These are phyloP conservation scores for Acipenser oxyrinchus DNA, from an alignment of 2,797 vertebrate genomes.

Conservation along the genomic window DNA sequence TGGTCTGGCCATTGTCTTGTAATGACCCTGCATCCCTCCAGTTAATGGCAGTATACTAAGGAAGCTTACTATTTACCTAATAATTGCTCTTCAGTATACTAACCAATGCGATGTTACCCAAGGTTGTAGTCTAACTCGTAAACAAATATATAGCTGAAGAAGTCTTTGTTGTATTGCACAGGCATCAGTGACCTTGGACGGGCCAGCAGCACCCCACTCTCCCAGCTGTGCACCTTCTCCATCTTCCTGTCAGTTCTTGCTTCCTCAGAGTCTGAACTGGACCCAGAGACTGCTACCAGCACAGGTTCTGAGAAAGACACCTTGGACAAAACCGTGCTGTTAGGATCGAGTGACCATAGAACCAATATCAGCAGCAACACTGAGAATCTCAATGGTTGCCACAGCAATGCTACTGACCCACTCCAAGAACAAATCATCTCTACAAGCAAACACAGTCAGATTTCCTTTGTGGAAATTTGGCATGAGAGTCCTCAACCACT, in stretches of 20 bases:
- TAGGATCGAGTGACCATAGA: conserved; percentile 6
- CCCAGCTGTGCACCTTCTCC: conserved; percentile 23
- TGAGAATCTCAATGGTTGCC: conserved; percentile 29
- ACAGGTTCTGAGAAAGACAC: conserved; percentile 2
- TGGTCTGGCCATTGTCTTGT: too few species aligned
- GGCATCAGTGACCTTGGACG: conserved; percentile 3
- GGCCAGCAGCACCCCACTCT: conserved; percentile 22
- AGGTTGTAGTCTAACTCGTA: too few species aligned
- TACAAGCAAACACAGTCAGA: not conserved
- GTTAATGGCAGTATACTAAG: too few species aligned
- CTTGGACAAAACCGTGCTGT: not conserved
- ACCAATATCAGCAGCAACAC: too few species aligned
- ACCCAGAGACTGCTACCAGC: conserved; percentile 4
- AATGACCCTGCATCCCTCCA: too few species aligned
- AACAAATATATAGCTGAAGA: too few species aligned
- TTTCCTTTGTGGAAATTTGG: conserved; percentile 40
- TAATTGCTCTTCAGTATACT: too few species aligned
- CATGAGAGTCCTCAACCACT: conserved; percentile 45
- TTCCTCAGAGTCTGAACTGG: not conserved
- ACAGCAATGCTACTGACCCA: conserved; percentile 30
- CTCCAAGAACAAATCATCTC: conserved; percentile 32
- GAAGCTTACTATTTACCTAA: too few species aligned
- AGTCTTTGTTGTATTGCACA: not conserved
- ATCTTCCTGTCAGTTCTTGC: conserved; percentile 15
- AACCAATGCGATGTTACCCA: too few species aligned